A percentile compares a stretch with the other conserved stretches of the same genome.
These are phyloP conservation scores for Hermaeophaga mercurialis DNA, from an alignment of 2,888 invertebrate genomes.

Conservation along the genomic window DNA sequence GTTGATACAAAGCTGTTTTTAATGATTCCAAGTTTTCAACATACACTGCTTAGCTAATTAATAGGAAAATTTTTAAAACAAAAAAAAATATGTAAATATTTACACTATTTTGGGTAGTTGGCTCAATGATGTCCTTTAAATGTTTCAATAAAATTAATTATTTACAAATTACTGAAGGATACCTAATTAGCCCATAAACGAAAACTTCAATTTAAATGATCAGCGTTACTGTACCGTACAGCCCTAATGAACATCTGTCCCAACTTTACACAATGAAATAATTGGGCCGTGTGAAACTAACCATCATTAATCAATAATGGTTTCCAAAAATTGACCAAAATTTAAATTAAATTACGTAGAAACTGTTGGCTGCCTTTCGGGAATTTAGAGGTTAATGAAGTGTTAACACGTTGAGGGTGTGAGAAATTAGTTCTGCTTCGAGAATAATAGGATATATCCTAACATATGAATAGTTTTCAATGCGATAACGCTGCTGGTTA, in stretches of 20 bases:
- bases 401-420: conserved; percentile 30
- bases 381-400: conserved; percentile 33
- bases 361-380: conserved; percentile 25
- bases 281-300: conserved; percentile 52
- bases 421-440: conserved; percentile 26
- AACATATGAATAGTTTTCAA: background rate
- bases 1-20: conserved; percentile 2
- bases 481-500: background rate
- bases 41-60: too few relatives aligned
- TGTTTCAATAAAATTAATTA: too few relatives aligned
- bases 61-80: too few relatives aligned
- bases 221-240: conserved; percentile 2
- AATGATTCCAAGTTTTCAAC: background rate
- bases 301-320: conserved; percentile 49
- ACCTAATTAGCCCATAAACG: too few relatives aligned
- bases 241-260: conserved; percentile 47
- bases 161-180: too few relatives aligned
- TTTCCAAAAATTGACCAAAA: conserved; percentile 43
- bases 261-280: conserved; percentile 46
- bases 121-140: too few relatives aligned
- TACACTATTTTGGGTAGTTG: too few relatives aligned
- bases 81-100: too few relatives aligned
- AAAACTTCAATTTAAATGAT: too few relatives aligned
- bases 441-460: conserved; percentile 10
- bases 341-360: conserved; percentile 36